Conservation (phyloP, 2,113 vertebrate species). For the Eudyptes chrysolophus region DNA sequence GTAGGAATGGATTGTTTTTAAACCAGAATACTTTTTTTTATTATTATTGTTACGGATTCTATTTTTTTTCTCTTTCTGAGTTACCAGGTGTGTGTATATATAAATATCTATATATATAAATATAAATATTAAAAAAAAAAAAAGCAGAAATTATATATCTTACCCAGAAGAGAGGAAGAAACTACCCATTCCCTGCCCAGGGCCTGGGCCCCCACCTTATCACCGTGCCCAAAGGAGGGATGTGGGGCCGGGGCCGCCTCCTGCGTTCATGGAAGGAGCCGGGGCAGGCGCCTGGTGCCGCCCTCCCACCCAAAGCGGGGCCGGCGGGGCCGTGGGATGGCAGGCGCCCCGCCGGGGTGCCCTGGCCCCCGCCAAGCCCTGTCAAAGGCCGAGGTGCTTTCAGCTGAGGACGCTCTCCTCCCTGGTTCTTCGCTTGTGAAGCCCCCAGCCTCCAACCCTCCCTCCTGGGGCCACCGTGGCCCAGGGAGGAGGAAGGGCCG, state of each 20-base stretch:
- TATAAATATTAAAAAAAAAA: constrained; percentile 74
- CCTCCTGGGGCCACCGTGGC: neutral
- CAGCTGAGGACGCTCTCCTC: fast-evolving
- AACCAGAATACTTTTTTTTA: constrained; percentile 84
- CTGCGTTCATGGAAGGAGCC: neutral
- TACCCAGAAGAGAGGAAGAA: constrained; percentile 66
- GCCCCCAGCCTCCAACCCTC: neutral
- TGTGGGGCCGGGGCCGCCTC: fast-evolving
- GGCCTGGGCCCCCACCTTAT: neutral
- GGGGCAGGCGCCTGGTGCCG: neutral
- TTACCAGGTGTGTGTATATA: constrained; percentile 80
- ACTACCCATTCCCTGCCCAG: neutral
- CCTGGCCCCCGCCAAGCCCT: neutral
- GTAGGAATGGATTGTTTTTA: constrained; percentile 81
- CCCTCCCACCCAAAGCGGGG: neutral
- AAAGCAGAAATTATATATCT: constrained; percentile 73
- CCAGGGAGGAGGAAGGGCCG: neutral
- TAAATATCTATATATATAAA: constrained; percentile 76
- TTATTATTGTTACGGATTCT: constrained; percentile 85
- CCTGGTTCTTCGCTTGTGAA: fast-evolving
- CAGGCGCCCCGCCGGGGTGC: neutral
- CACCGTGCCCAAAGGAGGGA: neutral
- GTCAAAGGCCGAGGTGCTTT: fast-evolving
- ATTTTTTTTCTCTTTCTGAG: constrained; percentile 82
- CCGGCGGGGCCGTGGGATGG: neutral